These are phyloP conservation scores for Paradisaea rubra DNA, from an alignment of 2,113 vertebrate species.

Conservation along the genomic window DNA sequence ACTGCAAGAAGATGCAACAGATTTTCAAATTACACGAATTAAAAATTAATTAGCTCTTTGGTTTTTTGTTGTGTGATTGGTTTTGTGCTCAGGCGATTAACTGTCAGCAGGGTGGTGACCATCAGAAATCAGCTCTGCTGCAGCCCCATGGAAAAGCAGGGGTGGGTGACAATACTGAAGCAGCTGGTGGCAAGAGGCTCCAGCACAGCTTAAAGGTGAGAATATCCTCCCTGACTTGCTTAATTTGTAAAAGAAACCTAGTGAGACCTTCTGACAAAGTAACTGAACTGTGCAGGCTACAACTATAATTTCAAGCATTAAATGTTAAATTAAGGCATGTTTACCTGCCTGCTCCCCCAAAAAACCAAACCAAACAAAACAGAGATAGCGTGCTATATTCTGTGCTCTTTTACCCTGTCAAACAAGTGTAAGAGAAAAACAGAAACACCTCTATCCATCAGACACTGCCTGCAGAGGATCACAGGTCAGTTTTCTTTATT, in stretches of 20 bases:
- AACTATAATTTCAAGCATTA: background rate
- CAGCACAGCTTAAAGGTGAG: conserved; percentile 5
- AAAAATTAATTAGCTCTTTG: conserved; percentile 33
- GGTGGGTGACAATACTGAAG: background rate
- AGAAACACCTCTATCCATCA: background rate
- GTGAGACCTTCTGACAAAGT: background rate
- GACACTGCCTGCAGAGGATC: background rate
- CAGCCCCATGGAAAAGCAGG: background rate
- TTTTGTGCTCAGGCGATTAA: conserved; percentile 24
- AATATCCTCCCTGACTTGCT: background rate
- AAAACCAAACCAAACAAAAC: background rate
- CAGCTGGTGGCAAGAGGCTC: background rate
- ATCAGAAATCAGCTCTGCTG: conserved; percentile 2
- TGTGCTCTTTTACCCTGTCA: background rate
- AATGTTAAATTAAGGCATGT: background rate
- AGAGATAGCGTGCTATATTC: background rate
- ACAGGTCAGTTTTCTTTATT: background rate
- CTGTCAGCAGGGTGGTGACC: conserved; percentile 10
- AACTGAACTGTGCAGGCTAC: background rate
- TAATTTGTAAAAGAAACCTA: background rate
- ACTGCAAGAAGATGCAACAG: conserved; percentile 14
- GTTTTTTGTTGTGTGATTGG: background rate
- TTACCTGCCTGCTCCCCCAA: background rate
- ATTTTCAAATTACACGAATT: conserved; percentile 39
- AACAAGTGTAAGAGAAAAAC: background rate